phyloP scores from a whole-genome alignment of 2,797 vertebrate genomes.

The Acanthis flammea region DNA sequence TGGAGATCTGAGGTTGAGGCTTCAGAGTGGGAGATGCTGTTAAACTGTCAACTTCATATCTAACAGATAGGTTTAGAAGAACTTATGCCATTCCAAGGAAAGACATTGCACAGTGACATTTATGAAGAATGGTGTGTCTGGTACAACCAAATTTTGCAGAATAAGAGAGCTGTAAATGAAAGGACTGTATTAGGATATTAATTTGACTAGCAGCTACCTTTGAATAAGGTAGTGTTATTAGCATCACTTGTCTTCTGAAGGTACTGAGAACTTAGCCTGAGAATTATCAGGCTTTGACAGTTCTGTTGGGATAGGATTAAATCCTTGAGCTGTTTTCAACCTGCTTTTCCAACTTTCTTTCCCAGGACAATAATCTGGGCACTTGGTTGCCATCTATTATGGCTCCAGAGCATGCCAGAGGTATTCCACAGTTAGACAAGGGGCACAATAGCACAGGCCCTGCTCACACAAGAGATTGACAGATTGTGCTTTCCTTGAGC shows the following conservation, averaged over 20 bases:
- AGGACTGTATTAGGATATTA: background rate
- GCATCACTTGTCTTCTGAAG: background rate
- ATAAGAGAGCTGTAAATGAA: background rate
- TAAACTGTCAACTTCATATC: background rate
- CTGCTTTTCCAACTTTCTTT: background rate
- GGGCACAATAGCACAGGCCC: background rate
- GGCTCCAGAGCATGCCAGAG: background rate
- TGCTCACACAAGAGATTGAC: background rate
- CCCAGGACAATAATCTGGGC: background rate
- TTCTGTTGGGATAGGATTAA: background rate
- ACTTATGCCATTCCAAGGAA: background rate
- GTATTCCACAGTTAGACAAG: background rate
- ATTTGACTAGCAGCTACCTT: background rate
- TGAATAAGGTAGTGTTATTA: background rate
- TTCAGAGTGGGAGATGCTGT: background rate
- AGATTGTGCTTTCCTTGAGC: background rate
- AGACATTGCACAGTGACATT: background rate
- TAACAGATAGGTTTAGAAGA: background rate
- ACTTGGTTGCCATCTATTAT: background rate
- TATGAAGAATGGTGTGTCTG: background rate
- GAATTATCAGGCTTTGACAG: background rate
- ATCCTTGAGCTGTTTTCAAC: background rate
- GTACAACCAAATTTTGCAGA: background rate
- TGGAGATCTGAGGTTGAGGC: background rate
- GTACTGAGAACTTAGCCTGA: background rate